These are phyloP conservation scores for Lophura nycthemera DNA, from an alignment of 2,113 vertebrate species.

Conservation along the genomic window DNA sequence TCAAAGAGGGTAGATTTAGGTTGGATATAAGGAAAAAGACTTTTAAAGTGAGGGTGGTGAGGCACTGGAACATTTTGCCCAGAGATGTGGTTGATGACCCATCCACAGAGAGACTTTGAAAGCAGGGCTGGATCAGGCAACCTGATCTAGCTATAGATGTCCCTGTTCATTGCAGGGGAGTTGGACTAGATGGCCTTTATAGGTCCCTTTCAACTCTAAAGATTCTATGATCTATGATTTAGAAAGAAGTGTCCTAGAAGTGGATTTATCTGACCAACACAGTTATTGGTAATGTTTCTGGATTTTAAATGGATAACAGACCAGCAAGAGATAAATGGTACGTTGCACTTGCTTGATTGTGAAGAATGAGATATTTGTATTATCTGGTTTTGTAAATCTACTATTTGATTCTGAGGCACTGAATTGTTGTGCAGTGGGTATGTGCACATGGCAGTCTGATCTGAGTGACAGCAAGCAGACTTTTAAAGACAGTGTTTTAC, in stretches of 20 bases:
- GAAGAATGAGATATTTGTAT: neutral
- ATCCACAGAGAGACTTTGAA: too few species aligned
- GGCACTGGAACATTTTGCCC: too few species aligned
- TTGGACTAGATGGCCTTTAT: too few species aligned
- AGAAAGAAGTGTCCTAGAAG: neutral
- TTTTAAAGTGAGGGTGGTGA: too few species aligned
- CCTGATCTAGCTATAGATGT: too few species aligned
- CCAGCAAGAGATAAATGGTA: neutral
- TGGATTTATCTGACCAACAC: neutral
- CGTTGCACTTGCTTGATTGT: neutral
- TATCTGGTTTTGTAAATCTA: neutral
- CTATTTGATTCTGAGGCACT: neutral
- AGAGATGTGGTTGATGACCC: too few species aligned
- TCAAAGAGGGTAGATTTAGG: too few species aligned
- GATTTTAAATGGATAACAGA: neutral
- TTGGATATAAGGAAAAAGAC: too few species aligned
- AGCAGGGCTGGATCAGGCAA: too few species aligned
- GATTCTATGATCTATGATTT: neutral
- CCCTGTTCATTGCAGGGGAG: too few species aligned
- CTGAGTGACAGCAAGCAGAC: conserved; percentile 37
- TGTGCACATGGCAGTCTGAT: neutral
- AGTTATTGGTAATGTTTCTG: neutral
- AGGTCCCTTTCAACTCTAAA: too few species aligned
- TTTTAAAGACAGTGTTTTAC: neutral
- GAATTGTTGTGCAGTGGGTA: neutral